These are phyloP conservation scores for Trichogramma pretiosum DNA, from an alignment of 1,140 invertebrate genomes.

Conservation along the genomic window DNA sequence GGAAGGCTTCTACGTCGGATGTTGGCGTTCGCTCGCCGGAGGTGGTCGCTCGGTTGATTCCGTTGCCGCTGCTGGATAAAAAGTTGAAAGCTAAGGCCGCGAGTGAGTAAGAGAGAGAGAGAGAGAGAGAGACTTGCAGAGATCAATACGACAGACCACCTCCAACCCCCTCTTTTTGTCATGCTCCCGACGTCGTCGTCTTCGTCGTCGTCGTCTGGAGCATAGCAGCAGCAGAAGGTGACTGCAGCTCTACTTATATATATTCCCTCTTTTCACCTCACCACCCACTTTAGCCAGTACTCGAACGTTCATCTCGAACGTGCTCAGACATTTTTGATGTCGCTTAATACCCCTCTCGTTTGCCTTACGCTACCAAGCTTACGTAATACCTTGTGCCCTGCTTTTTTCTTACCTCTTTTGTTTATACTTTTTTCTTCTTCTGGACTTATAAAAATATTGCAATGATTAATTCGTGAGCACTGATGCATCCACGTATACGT, in stretches of 20 bases:
- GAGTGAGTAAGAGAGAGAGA: too few species aligned
- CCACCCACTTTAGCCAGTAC: background rate
- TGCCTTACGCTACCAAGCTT: too few species aligned
- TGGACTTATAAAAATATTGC: too few species aligned
- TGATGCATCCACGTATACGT: too few species aligned
- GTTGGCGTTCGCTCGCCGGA: slow-evolving; percentile 8
- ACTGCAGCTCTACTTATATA: slow-evolving; percentile 18
- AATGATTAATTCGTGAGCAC: too few species aligned
- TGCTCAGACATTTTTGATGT: slow-evolving; percentile 1
- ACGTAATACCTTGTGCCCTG: background rate
- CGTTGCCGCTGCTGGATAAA: slow-evolving; percentile 27
- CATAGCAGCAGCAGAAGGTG: slow-evolving; percentile 19
- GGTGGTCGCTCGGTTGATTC: slow-evolving; percentile 30
- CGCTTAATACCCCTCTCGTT: too few species aligned
- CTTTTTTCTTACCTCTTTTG: background rate
- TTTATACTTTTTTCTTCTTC: too few species aligned
- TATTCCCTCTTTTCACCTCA: background rate
- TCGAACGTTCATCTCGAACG: background rate
- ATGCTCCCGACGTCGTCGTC: slow-evolving; percentile 2
- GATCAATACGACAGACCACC: slow-evolving; percentile 32
- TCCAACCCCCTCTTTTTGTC: slow-evolving; percentile 24
- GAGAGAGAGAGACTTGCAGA: too few species aligned
- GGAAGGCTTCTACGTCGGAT: too few species aligned
- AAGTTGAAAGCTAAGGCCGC: slow-evolving; percentile 35
- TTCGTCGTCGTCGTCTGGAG: background rate